These are phyloP conservation scores for Apostichopus parvimensis DNA, from an alignment of 35 echinoderm and acorn worm genomes.

Conservation along the genomic window DNA sequence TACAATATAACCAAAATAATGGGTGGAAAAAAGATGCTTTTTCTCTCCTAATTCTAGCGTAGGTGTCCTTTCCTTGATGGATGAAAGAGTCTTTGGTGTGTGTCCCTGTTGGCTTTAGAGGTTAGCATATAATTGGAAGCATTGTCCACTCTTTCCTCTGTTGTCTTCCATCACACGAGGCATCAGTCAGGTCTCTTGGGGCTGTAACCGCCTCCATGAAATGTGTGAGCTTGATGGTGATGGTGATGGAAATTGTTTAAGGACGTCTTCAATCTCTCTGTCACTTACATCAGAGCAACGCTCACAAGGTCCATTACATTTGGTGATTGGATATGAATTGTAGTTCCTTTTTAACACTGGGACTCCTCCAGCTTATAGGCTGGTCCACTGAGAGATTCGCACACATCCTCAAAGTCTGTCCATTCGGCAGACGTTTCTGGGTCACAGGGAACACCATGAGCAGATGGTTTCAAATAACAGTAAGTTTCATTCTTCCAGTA, in stretches of 20 bases:
- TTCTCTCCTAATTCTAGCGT: no score
- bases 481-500: conserved; percentile 24
- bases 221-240: not conserved
- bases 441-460: not conserved
- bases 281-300: not conserved
- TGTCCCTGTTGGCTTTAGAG: no score
- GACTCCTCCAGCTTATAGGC: not conserved
- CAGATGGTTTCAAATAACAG: not conserved
- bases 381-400: not conserved
- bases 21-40: no score
- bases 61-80: no score
- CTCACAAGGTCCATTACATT: not conserved
- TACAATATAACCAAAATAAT: no score
- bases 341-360: not conserved
- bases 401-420: not conserved
- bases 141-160: no score
- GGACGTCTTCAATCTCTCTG: not conserved
- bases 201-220: not conserved
- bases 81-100: no score
- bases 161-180: no score
- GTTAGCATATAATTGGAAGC: no score
- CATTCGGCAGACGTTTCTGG: not conserved
- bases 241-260: not conserved
- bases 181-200: not conserved
- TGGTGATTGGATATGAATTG: not conserved